Conservation (phyloP, 2,113 vertebrate species). For the Vanacampus margaritifer region DNA sequence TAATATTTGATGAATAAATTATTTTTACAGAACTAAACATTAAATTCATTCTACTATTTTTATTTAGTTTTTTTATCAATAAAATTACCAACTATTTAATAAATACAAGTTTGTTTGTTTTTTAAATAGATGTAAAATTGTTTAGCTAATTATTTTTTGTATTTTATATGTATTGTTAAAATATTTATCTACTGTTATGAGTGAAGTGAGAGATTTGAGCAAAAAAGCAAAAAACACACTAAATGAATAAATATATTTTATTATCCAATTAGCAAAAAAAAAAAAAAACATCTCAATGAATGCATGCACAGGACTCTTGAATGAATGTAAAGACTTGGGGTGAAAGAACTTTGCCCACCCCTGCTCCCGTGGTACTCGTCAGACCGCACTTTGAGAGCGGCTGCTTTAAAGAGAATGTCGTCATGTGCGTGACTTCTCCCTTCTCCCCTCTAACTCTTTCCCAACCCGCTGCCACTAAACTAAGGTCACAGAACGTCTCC, state of each 20-base stretch:
- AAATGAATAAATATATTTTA: background rate
- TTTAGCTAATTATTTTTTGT: too few species aligned
- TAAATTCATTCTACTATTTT: too few species aligned
- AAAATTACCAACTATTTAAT: too few species aligned
- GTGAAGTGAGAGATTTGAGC: background rate
- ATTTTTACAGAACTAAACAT: too few species aligned
- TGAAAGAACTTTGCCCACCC: background rate
- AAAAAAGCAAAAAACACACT: too few species aligned
- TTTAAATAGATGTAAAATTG: too few species aligned
- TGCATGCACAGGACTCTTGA: background rate
- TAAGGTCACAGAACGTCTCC: constrained; percentile 81
- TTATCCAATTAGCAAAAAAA: background rate
- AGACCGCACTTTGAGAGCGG: constrained; percentile 9
- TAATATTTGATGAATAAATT: too few species aligned
- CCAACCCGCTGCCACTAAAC: constrained; percentile 71
- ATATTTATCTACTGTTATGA: background rate
- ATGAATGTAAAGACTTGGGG: background rate
- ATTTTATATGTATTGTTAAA: background rate
- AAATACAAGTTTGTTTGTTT: too few species aligned
- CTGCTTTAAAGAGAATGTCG: constrained; percentile 8
- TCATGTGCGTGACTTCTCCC: constrained; percentile 46
- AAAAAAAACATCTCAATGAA: background rate
- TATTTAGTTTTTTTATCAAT: too few species aligned
- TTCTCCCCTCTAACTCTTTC: constrained; percentile 60
- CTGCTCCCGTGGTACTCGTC: background rate